Evolutionary conservation across 2,888 invertebrate genomes (phyloP).

Genomic region (Thereva nobilitata): DNA sequence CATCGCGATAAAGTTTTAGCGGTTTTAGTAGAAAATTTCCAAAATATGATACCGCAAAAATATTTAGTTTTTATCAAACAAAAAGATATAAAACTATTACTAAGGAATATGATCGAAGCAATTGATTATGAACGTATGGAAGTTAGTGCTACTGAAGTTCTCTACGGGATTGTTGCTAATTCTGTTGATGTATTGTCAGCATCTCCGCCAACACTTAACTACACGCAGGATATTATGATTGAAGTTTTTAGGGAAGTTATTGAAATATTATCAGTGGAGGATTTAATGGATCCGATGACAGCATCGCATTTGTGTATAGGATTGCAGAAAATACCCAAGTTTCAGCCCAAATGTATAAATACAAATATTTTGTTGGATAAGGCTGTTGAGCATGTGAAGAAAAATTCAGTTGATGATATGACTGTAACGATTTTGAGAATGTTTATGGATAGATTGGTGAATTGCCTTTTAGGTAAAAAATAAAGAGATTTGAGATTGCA

Average conservation of each 20-base stretch:
- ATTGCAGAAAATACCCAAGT: conserved; percentile 48
- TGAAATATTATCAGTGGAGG: conserved; percentile 38
- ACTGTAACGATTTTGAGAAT: too few species aligned
- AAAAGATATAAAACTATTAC: conserved; percentile 50
- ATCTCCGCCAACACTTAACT: conserved; percentile 16
- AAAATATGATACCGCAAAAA: conserved; percentile 52
- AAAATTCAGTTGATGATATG: conserved; percentile 51
- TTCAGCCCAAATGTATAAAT: conserved; percentile 51
- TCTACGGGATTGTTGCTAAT: conserved; percentile 36
- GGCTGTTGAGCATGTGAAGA: conserved; percentile 48
- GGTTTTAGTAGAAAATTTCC: conserved; percentile 51
- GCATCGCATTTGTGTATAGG: conserved; percentile 45
- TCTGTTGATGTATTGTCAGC: conserved; percentile 27
- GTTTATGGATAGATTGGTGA: too few species aligned
- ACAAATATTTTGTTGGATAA: conserved; percentile 48
- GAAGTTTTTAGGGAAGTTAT: conserved; percentile 40
- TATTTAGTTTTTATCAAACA: conserved; percentile 50
- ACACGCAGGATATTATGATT: conserved; percentile 35
- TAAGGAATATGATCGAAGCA: conserved; percentile 51
- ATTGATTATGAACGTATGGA: conserved; percentile 51
- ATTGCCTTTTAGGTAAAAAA: too few species aligned
- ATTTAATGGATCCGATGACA: conserved; percentile 29
- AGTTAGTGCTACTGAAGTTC: conserved; percentile 50
- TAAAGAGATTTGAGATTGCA: too few species aligned
- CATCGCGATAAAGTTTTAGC: conserved; percentile 52